A percentile compares a stretch with the other conserved stretches of the same genome.
phyloP scores from a whole-genome alignment of 2,113 vertebrate species.

The Lathamus discolor region DNA sequence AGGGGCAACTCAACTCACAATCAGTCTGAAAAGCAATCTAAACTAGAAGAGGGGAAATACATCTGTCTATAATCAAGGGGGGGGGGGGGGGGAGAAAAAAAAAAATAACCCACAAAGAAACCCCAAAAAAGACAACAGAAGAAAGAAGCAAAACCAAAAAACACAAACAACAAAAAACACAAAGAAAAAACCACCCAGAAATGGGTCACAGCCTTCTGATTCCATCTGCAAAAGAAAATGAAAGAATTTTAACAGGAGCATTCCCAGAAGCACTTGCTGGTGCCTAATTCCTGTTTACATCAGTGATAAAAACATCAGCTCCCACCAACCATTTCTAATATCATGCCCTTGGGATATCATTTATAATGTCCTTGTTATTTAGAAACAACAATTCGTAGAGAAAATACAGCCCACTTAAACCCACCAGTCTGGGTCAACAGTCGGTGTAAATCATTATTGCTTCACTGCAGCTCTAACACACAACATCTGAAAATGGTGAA shows the following conservation, averaged over 20 bases:
- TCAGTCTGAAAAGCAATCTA: not conserved
- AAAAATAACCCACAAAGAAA: no score
- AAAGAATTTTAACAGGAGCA: not conserved
- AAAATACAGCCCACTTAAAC: conserved; percentile 52
- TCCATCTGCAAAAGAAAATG: not conserved
- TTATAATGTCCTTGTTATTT: conserved; percentile 52
- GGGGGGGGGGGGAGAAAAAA: not conserved
- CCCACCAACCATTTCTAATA: conserved; percentile 32
- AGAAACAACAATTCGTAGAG: conserved; percentile 31
- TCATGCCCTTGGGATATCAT: conserved; percentile 50
- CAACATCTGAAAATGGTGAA: not conserved
- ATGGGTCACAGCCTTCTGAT: not conserved
- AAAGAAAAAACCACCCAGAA: not conserved
- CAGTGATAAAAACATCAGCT: conserved; percentile 28
- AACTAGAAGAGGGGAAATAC: not conserved
- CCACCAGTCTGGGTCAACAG: conserved; percentile 46
- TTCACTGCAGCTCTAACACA: not conserved
- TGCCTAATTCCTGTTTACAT: conserved; percentile 51
- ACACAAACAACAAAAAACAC: not conserved
- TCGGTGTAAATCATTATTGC: conserved; percentile 17
- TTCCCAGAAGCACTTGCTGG: conserved; percentile 18
- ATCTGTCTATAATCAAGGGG: not conserved
- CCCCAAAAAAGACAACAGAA: not conserved
- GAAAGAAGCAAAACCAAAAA: not conserved
- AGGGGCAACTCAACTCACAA: not conserved